These are phyloP conservation scores for Tetragonula carbonaria DNA, from an alignment of 2,888 invertebrate genomes.

Conservation along the genomic window DNA sequence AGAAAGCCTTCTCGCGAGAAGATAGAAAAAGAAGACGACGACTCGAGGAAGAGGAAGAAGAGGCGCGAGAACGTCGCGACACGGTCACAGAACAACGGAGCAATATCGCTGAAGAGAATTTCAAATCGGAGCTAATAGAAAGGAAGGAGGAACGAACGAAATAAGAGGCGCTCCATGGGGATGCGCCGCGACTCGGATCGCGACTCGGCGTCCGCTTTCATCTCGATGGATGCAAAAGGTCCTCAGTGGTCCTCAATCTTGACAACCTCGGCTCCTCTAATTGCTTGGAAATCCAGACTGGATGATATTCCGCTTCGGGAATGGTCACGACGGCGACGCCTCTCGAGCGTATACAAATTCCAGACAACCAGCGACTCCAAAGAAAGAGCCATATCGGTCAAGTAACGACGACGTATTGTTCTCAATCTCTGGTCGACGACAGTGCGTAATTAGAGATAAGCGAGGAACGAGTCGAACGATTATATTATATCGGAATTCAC, in stretches of 20 bases:
- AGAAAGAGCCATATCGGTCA: neutral
- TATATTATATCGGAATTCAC: conserved; percentile 1
- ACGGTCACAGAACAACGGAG: neutral
- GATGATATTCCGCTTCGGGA: neutral
- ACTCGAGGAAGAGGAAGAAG: no score
- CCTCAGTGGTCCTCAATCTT: conserved; percentile 66
- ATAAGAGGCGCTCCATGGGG: conserved; percentile 48
- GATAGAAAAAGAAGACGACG: no score
- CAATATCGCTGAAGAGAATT: conserved; percentile 54
- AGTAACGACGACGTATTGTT: conserved; percentile 12
- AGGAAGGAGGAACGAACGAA: conserved; percentile 45
- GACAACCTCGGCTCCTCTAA: conserved; percentile 40
- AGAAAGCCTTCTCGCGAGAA: neutral
- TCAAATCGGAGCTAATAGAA: conserved; percentile 62
- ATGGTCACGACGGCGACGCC: neutral
- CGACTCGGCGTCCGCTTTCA: conserved; percentile 62
- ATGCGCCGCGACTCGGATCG: conserved; percentile 36
- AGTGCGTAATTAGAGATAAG: conserved; percentile 19
- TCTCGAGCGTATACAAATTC: neutral
- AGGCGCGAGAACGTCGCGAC: neutral
- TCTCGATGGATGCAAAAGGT: conserved; percentile 60
- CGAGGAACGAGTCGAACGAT: conserved; percentile 2
- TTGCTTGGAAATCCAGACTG: conserved; percentile 46
- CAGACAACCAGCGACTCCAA: neutral
- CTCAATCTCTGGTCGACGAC: conserved; percentile 16